These are phyloP conservation scores for Nyctereutes procyonoides DNA, from an alignment of 2,113 vertebrate species.

Conservation along the genomic window DNA sequence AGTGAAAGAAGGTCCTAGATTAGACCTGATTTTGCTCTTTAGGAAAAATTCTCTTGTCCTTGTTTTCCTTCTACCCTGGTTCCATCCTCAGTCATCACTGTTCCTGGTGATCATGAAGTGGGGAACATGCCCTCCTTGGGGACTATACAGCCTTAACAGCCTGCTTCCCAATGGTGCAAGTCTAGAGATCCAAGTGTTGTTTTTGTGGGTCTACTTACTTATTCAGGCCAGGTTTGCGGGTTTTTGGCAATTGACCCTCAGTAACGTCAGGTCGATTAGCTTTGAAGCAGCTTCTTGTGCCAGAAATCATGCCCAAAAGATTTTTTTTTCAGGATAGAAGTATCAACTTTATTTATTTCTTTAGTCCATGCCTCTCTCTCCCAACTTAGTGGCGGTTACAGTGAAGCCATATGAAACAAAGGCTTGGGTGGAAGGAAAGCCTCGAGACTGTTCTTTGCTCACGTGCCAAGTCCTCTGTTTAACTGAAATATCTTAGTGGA, in stretches of 20 bases:
- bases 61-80: neutral
- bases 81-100: neutral
- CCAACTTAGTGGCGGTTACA: neutral
- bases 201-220: neutral
- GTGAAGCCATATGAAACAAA: neutral
- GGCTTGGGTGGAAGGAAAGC: neutral
- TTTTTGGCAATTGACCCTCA: neutral
- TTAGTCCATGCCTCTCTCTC: neutral
- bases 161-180: neutral
- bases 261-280: neutral
- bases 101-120: neutral
- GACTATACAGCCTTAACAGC: neutral
- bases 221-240: neutral
- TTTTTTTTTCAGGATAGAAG: neutral
- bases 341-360: neutral
- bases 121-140: neutral
- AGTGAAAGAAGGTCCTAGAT: neutral
- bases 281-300: constrained; percentile 36
- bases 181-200: neutral
- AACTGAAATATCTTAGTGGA: neutral
- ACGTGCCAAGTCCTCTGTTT: neutral
- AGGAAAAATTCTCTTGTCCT: neutral
- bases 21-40: neutral
- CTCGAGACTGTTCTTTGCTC: neutral
- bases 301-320: neutral